Conservation (phyloP, 2,113 vertebrate species). For the Phyllostomus hastatus region DNA sequence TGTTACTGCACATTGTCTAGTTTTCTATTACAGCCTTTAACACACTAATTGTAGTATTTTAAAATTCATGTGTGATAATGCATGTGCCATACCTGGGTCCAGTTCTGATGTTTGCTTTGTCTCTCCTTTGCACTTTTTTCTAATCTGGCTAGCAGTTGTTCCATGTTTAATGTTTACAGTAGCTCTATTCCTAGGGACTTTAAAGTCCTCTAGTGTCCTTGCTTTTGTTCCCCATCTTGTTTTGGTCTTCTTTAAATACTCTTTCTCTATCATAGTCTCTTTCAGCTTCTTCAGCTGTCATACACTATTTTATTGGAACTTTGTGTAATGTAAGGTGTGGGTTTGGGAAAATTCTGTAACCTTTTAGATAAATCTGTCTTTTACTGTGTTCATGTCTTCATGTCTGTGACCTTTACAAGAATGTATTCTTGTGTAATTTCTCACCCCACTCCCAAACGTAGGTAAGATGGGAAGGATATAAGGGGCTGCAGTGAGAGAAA, state of each 20-base stretch:
- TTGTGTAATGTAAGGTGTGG: not conserved
- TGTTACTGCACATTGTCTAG: not conserved
- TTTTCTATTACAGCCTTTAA: not conserved
- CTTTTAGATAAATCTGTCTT: not conserved
- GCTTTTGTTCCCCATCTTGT: not conserved
- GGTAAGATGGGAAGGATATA: not conserved
- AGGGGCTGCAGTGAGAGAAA: not conserved
- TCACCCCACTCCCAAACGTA: not conserved
- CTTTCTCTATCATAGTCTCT: not conserved
- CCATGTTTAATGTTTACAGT: not conserved
- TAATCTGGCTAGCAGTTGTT: not conserved
- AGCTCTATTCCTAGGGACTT: not conserved
- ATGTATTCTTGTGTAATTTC: not conserved
- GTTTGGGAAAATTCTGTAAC: not conserved
- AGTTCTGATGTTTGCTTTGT: not conserved
- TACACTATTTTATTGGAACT: not conserved
- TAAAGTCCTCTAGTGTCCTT: not conserved
- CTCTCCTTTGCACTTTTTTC: not conserved
- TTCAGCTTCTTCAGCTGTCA: not conserved
- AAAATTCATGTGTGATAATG: not conserved
- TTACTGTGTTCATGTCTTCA: not conserved
- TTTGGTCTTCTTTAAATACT: not conserved
- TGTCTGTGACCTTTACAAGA: not conserved
- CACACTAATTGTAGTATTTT: not conserved
- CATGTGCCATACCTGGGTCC: not conserved